Evolutionary conservation across 2,888 invertebrate species (phyloP), one percentile per base, ranked within the genome.

Genomic region (Sphaeridia pumilis): DNA sequence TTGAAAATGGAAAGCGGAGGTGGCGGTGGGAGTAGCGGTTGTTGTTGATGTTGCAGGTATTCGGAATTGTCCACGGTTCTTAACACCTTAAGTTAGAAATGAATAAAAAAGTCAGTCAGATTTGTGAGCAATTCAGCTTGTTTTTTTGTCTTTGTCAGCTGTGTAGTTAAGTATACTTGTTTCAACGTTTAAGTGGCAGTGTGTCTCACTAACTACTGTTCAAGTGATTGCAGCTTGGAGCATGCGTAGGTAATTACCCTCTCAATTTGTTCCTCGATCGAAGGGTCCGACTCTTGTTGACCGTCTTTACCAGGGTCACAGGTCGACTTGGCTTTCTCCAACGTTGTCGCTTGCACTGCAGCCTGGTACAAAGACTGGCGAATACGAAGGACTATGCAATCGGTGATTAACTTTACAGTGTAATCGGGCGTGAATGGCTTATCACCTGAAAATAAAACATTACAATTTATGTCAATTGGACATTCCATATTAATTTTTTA

Each of bases 361-460:
- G 92, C 90, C 58, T 89, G 73, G 71, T 94, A 94, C 41, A 90
- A 74, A 12, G 84, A 82, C 46, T 89, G 77, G 67, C 83, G 85
- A 52, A 94, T 82, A 59, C 83, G 81, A 60, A 93, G 75, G 69
- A 89, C 93, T 69, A 86, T 80, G 1, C 92, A 79, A 68, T 92
- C 89, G 0, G 84, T 78, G 58, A 82, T 76, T 1, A 89, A 89
- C 4, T 86, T 78, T 4, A 94, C 88, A 0, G 87, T 82, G 74
- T 92, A 94, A 72, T 95, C 94, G 0, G 94, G 93, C 28, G 84
- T 80, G 73, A 93, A 94, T 70, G 84, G 86, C 28, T 87, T 75
- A 35, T 87, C 87, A 70, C 86, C 86, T 51, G 53, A 22, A 28
- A 0, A n/a, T 28, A 25, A 46, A 34, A 43, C 24, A 49, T 17